Conservation (phyloP, 2,888 invertebrate genomes). For the Ectemnius lituratus region DNA sequence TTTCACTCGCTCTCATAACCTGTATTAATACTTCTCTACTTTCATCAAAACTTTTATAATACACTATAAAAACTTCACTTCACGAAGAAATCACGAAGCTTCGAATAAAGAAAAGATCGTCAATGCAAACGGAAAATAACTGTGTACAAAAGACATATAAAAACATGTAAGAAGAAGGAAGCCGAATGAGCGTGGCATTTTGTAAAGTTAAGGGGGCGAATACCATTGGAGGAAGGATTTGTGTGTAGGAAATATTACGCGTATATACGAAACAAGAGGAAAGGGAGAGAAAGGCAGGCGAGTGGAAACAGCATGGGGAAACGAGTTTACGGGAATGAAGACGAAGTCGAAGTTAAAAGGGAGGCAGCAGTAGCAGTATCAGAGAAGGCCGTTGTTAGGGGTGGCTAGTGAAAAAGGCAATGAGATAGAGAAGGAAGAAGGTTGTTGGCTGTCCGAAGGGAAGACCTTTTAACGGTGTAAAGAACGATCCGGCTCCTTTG, state of each 20-base stretch:
- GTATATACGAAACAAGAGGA: not conserved
- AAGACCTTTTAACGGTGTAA: conserved; percentile 48
- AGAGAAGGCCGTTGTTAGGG: not conserved
- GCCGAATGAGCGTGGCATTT: not conserved
- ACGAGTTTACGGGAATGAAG: conserved; percentile 2
- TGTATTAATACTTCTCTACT: too few species aligned
- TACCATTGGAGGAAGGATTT: not conserved
- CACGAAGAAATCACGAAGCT: too few species aligned
- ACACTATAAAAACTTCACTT: too few species aligned
- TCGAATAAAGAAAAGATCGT: too few species aligned
- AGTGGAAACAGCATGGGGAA: not conserved
- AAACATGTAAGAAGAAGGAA: not conserved
- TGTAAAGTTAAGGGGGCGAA: not conserved
- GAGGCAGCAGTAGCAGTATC: not conserved
- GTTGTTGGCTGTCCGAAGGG: conserved; percentile 36
- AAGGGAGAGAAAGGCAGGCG: not conserved
- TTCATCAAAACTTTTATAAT: too few species aligned
- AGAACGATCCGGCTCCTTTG: conserved; percentile 54
- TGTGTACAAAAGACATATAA: not conserved
- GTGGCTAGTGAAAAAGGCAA: conserved; percentile 13
- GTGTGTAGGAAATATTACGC: not conserved
- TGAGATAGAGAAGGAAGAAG: conserved; percentile 29
- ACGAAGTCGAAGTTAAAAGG: not conserved
- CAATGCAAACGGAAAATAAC: not conserved
- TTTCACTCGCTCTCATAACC: too few species aligned